These are phyloP conservation scores for Gambusia holbrooki DNA, from an alignment of 2,113 vertebrate species.

Conservation along the genomic window DNA sequence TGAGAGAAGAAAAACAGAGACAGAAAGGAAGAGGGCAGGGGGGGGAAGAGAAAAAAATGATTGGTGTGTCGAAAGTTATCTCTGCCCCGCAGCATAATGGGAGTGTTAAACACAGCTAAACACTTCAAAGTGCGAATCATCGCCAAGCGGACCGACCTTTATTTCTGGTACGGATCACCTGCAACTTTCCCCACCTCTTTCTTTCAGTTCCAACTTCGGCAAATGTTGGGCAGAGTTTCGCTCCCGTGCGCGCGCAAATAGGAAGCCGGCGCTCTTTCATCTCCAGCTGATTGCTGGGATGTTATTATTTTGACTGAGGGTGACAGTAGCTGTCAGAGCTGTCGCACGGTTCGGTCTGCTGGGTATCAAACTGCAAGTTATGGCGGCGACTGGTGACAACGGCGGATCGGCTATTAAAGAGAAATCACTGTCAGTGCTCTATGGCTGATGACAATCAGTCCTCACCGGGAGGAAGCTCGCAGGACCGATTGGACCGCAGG, in stretches of 20 bases:
- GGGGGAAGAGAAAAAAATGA: conserved; percentile 29
- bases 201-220: conserved; percentile 30
- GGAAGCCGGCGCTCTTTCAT: conserved; percentile 36
- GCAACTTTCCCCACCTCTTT: not conserved
- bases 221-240: conserved; percentile 31
- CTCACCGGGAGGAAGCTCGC: conserved; percentile 38
- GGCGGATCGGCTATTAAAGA: conserved; percentile 75
- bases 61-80: conserved; percentile 65
- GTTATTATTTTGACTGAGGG: conserved; percentile 66
- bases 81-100: conserved; percentile 59
- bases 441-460: conserved; percentile 63
- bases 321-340: conserved; percentile 70
- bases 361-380: conserved; percentile 69
- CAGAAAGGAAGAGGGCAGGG: conserved; percentile 8
- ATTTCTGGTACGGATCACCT: conserved; percentile 42
- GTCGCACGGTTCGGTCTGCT: conserved; percentile 64
- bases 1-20: conserved; percentile 49
- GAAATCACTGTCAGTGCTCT: conserved; percentile 68
- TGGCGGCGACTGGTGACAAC: conserved; percentile 62
- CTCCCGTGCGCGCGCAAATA: conserved; percentile 20
- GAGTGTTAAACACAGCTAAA: conserved; percentile 68
- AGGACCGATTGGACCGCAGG: conserved; percentile 39
- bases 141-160: conserved; percentile 39
- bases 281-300: conserved; percentile 64
- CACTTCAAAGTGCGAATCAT: conserved; percentile 59